Conservation (phyloP, 1,140 invertebrate genomes). For the Diuraphis noxia region DNA sequence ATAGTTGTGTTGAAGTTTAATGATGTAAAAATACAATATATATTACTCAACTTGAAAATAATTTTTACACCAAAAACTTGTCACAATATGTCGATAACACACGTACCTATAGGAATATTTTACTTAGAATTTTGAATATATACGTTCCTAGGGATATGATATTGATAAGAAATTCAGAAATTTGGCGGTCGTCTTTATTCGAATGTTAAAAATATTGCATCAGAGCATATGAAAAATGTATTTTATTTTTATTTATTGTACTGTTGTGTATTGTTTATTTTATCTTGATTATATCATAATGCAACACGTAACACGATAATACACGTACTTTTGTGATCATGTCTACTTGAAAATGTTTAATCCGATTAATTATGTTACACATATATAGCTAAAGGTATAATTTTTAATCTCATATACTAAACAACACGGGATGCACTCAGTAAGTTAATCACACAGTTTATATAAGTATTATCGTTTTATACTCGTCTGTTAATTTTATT, state of each 20-base stretch:
- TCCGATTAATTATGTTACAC: background rate
- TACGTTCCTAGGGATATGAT: background rate
- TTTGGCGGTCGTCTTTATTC: background rate
- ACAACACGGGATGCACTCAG: background rate
- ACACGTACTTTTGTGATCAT: background rate
- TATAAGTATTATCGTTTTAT: constrained; percentile 1
- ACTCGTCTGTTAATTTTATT: background rate
- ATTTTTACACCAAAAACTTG: background rate
- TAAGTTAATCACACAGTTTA: background rate
- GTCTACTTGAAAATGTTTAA: background rate
- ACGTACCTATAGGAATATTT: background rate
- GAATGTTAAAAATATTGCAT: background rate
- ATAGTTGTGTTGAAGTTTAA: background rate
- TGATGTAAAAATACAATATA: constrained; percentile 1
- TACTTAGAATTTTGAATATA: background rate
- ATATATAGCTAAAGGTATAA: background rate
- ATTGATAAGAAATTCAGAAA: background rate
- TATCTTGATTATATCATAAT: background rate
- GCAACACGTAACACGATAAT: background rate
- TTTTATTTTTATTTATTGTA: background rate
- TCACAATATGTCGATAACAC: background rate
- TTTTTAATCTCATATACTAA: background rate
- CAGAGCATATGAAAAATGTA: background rate
- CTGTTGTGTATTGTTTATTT: background rate
- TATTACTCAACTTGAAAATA: background rate